phyloP scores from a whole-genome alignment of 1,140 invertebrate species.

The Maconellicoccus hirsutus region DNA sequence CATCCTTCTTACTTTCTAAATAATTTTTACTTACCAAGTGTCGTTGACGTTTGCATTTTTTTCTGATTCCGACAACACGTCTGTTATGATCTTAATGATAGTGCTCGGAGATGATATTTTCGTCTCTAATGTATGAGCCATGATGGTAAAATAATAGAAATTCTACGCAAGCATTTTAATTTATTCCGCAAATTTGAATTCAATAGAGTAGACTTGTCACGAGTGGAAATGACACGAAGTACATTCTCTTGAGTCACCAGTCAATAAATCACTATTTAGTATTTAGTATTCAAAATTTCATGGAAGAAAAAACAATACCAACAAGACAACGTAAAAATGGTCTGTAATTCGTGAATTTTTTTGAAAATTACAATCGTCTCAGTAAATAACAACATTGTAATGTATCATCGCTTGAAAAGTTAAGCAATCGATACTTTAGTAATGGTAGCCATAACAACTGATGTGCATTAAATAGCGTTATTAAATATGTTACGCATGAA shows the following conservation, averaged over 20 bases:
- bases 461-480: not conserved
- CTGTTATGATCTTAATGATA: not conserved
- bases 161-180: no score
- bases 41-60: not conserved
- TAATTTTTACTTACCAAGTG: not conserved
- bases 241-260: no score
- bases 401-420: not conserved
- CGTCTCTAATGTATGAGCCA: not conserved
- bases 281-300: no score
- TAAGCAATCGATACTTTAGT: not conserved
- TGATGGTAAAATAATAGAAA: not conserved
- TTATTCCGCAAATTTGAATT: no score
- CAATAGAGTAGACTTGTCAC: no score
- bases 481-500: not conserved
- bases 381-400: not conserved
- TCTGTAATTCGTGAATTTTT: no score
- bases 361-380: no score
- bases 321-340: no score
- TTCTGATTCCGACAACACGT: not conserved
- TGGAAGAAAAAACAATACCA: no score
- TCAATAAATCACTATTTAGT: no score
- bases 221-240: no score
- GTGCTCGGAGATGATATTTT: conserved; percentile 5
- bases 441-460: conserved; percentile 3
- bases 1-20: not conserved